These are phyloP conservation scores for Pachliopta kotzebuea DNA, from an alignment of 2,888 invertebrate species.

Conservation along the genomic window DNA sequence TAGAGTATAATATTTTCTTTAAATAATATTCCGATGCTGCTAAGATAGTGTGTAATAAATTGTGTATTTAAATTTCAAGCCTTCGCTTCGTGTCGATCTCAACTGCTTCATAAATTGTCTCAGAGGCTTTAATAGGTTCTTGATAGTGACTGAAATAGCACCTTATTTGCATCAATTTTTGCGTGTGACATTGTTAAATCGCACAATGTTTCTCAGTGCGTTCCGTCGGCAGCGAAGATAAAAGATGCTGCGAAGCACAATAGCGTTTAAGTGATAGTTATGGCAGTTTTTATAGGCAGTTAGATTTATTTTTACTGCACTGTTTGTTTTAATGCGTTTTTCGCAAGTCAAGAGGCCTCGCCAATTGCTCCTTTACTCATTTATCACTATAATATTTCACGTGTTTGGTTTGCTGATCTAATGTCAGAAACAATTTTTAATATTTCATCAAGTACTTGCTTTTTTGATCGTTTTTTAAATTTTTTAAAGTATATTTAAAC, in stretches of 20 bases:
- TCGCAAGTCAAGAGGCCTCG: slow-evolving; percentile 68
- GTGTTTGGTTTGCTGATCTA: slow-evolving; percentile 41
- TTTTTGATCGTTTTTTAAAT: too few relatives aligned
- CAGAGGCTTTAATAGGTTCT: slow-evolving; percentile 35
- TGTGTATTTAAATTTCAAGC: slow-evolving; percentile 47
- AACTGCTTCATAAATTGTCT: slow-evolving; percentile 50
- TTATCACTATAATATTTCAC: slow-evolving; percentile 46
- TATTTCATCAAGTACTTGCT: background rate
- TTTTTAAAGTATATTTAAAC: too few relatives aligned
- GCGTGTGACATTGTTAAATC: slow-evolving; percentile 45
- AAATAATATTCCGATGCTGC: background rate
- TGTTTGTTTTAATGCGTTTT: slow-evolving; percentile 79
- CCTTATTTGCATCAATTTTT: slow-evolving; percentile 41
- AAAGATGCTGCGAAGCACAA: slow-evolving; percentile 64
- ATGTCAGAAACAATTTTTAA: slow-evolving; percentile 7
- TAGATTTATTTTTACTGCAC: slow-evolving; percentile 80
- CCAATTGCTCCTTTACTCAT: slow-evolving; percentile 62
- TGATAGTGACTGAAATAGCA: slow-evolving; percentile 17
- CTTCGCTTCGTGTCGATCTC: slow-evolving; percentile 41
- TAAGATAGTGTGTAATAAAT: slow-evolving; percentile 34
- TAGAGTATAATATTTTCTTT: background rate
- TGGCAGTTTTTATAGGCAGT: slow-evolving; percentile 80
- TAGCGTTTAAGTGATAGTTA: slow-evolving; percentile 79
- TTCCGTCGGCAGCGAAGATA: slow-evolving; percentile 56
- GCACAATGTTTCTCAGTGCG: slow-evolving; percentile 56